Conservation (phyloP, 2,113 vertebrate genomes). For the Salvelinus namaycush region DNA sequence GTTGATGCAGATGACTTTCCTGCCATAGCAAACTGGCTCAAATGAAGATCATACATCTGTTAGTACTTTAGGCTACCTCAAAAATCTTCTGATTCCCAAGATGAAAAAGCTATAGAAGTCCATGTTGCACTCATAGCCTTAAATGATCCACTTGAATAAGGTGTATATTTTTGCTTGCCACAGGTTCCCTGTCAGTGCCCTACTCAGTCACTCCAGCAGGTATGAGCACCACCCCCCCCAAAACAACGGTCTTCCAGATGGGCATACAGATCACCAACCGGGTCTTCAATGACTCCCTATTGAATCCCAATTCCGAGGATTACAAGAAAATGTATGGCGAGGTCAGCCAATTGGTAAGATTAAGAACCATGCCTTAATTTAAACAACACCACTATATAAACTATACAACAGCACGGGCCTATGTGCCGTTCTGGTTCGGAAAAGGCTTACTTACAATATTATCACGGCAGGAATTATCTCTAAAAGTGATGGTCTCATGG, state of each 20-base stretch:
- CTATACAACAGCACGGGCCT: background rate
- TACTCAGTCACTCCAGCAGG: background rate
- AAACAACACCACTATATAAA: background rate
- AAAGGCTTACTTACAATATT: too few relatives aligned
- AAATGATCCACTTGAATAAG: too few relatives aligned
- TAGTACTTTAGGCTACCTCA: too few relatives aligned
- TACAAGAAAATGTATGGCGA: constrained; percentile 32
- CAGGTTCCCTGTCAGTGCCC: constrained; percentile 10
- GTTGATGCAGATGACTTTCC: too few relatives aligned
- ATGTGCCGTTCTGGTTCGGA: too few relatives aligned
- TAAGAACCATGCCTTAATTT: background rate
- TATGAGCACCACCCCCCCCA: background rate
- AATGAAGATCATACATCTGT: too few relatives aligned
- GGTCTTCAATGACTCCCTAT: constrained; percentile 26
- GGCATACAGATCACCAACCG: constrained; percentile 54
- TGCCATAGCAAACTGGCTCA: too few relatives aligned
- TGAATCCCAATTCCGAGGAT: constrained; percentile 1
- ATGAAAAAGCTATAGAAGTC: too few relatives aligned
- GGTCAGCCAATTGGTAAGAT: constrained; percentile 46
- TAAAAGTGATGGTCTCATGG: background rate
- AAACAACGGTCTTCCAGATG: background rate
- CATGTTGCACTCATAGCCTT: too few relatives aligned
- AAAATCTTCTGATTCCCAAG: too few relatives aligned
- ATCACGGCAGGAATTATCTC: too few relatives aligned
- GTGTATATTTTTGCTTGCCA: background rate